These are phyloP conservation scores for Harpalus rubripes DNA, from an alignment of 2,888 invertebrate species.

Conservation along the genomic window DNA sequence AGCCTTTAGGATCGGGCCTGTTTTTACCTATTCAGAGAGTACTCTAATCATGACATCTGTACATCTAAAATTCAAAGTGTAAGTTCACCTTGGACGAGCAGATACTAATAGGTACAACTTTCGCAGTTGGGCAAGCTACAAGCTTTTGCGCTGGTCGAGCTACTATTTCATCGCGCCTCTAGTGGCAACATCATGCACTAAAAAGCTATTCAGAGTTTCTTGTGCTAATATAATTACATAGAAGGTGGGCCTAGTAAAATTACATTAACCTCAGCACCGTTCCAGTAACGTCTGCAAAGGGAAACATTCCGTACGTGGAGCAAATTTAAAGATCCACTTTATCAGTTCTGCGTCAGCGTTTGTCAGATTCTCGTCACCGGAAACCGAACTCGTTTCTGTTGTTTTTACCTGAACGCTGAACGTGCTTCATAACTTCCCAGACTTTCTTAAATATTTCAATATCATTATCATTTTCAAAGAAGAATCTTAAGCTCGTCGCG, in stretches of 20 bases:
- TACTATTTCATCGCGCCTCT: neutral
- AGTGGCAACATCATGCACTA: slow-evolving; percentile 54
- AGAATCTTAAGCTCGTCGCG: neutral
- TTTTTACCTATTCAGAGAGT: too few species aligned
- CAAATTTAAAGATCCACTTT: slow-evolving; percentile 51
- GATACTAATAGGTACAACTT: too few species aligned
- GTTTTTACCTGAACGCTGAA: slow-evolving; percentile 1
- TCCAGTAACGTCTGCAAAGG: slow-evolving; percentile 32
- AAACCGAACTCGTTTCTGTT: neutral
- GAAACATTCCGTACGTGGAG: slow-evolving; percentile 37
- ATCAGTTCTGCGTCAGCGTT: slow-evolving; percentile 33
- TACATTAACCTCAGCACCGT: slow-evolving; percentile 53
- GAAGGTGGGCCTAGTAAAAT: slow-evolving; percentile 49
- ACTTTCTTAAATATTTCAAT: slow-evolving; percentile 26
- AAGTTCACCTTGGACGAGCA: neutral
- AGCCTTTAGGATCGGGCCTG: too few species aligned
- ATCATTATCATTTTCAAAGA: neutral
- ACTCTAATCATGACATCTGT: too few species aligned
- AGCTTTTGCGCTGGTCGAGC: neutral
- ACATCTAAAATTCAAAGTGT: neutral
- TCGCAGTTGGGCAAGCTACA: neutral
- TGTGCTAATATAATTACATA: slow-evolving; percentile 51
- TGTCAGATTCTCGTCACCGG: slow-evolving; percentile 34
- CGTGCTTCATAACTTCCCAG: slow-evolving; percentile 18
- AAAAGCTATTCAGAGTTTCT: slow-evolving; percentile 56